phyloP scores from a whole-genome alignment of 1,140 invertebrate species.

The Hyles euphorbiae region DNA sequence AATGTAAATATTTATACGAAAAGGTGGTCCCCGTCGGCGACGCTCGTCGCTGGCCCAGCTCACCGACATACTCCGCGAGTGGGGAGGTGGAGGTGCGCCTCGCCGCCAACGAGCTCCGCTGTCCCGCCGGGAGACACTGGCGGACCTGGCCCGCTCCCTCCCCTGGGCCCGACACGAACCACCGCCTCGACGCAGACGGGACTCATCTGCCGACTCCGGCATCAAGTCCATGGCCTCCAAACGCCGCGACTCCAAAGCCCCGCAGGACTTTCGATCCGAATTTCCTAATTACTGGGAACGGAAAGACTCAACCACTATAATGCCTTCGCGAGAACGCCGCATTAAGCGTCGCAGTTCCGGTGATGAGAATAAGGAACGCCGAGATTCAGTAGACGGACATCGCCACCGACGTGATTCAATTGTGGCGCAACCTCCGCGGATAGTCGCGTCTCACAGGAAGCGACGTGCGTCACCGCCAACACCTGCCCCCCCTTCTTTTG shows the following conservation, averaged over 20 bases:
- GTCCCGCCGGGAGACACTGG: constrained; percentile 87
- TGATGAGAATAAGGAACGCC: constrained; percentile 63
- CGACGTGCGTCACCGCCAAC: constrained; percentile 79
- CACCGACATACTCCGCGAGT: constrained; percentile 90
- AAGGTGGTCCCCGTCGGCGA: constrained; percentile 80
- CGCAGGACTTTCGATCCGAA: constrained; percentile 83
- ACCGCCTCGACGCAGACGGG: constrained; percentile 80
- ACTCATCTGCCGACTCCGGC: constrained; percentile 89
- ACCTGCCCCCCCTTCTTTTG: constrained; percentile 83
- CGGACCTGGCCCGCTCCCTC: constrained; percentile 85
- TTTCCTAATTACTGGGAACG: constrained; percentile 83
- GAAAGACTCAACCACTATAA: constrained; percentile 74
- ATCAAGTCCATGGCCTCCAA: constrained; percentile 84
- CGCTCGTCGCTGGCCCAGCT: constrained; percentile 90
- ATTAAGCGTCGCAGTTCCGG: constrained; percentile 75
- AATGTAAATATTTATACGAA: constrained; percentile 17
- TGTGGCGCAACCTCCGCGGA: constrained; percentile 77
- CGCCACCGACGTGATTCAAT: constrained; percentile 79
- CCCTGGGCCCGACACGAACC: constrained; percentile 82
- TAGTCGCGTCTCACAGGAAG: constrained; percentile 78
- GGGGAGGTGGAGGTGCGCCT: constrained; percentile 83
- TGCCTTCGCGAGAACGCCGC: constrained; percentile 61
- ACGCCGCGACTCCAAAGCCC: constrained; percentile 81
- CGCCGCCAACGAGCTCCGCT: constrained; percentile 81
- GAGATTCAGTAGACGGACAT: constrained; percentile 62